phyloP scores from a whole-genome alignment of 2,113 vertebrate species.

The Macaca mulatta region DNA sequence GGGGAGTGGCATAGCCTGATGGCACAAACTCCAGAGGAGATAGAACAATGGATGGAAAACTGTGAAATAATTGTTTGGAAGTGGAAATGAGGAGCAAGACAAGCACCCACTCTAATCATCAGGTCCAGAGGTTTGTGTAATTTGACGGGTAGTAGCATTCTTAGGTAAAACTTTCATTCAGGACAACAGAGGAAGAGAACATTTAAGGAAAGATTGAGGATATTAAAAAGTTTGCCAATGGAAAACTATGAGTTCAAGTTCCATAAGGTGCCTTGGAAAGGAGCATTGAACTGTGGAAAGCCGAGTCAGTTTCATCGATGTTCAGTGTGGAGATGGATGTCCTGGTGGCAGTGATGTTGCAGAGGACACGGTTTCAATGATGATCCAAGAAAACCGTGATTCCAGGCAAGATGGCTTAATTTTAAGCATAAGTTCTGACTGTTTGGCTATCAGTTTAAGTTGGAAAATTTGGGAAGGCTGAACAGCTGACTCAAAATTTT shows the following conservation, averaged over 20 bases:
- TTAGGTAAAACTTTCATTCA: background rate
- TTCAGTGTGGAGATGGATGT: background rate
- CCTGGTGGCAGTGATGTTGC: background rate
- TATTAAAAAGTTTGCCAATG: background rate
- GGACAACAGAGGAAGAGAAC: background rate
- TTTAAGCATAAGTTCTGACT: background rate
- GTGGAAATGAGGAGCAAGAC: background rate
- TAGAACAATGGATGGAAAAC: background rate
- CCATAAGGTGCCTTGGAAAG: background rate
- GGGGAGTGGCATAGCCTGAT: background rate
- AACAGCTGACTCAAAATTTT: background rate
- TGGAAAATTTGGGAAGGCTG: background rate
- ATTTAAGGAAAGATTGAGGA: background rate
- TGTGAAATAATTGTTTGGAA: background rate
- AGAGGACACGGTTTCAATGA: background rate
- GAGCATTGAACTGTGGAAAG: fast-evolving
- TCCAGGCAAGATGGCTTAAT: background rate
- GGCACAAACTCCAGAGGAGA: background rate
- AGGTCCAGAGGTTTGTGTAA: background rate
- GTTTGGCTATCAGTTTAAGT: background rate
- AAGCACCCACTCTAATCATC: background rate
- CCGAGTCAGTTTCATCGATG: background rate
- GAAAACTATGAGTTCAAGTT: background rate
- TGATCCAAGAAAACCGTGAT: background rate
- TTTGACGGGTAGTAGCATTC: background rate